A percentile compares a stretch with the other conserved stretches of the same genome.
phyloP scores from a whole-genome alignment of 2,113 vertebrate genomes.

The Otus sunia region DNA sequence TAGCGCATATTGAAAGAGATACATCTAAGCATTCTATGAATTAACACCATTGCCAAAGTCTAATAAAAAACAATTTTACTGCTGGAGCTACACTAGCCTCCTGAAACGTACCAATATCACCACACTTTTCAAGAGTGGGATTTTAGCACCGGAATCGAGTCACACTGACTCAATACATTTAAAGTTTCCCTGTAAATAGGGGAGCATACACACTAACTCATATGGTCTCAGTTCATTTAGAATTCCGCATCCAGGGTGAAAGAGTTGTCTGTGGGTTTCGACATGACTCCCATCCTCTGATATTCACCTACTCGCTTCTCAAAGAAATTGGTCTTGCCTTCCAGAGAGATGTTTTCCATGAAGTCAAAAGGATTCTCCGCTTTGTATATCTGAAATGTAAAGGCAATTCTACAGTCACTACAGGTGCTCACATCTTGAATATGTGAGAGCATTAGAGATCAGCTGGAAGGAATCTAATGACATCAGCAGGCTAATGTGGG shows the following conservation, averaged over 20 bases:
- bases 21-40: neutral
- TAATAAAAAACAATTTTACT: neutral
- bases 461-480: neutral
- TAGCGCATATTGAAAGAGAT: neutral
- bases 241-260: conserved; percentile 96
- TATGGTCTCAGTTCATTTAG: conserved; percentile 53
- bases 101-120: neutral
- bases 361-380: conserved; percentile 97
- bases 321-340: conserved; percentile 99
- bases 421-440: neutral
- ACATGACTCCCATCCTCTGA: conserved; percentile 98
- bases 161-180: neutral
- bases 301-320: conserved; percentile 98
- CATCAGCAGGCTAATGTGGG: neutral
- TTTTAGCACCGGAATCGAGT: neutral
- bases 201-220: neutral
- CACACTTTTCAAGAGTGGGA: conserved; percentile 1
- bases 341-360: conserved; percentile 98
- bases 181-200: neutral
- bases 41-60: neutral
- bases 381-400: conserved; percentile 80
- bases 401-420: neutral
- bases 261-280: conserved; percentile 83
- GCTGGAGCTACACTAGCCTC: conserved; percentile 42
- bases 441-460: neutral